Evolutionary conservation across 2,888 invertebrate genomes (phyloP).

Genomic region (Cordilura impudica): DNA sequence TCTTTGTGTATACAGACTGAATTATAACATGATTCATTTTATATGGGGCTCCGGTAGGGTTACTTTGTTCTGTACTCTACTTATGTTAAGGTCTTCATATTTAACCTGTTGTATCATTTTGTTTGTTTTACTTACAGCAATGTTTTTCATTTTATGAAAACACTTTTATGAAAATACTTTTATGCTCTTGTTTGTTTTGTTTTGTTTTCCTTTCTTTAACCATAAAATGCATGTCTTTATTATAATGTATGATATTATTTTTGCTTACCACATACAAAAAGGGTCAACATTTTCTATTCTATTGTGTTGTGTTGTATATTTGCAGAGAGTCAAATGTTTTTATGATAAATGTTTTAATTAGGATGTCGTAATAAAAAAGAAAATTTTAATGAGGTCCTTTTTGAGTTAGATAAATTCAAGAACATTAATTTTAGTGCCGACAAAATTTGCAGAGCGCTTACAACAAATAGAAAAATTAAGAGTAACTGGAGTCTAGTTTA

Average conservation of each 20-base stretch:
- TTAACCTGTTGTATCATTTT: conserved; percentile 52
- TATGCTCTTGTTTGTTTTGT: background rate
- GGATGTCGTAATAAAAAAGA: conserved; percentile 30
- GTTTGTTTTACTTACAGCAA: conserved; percentile 13
- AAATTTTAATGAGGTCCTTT: conserved; percentile 27
- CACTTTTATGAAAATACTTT: conserved; percentile 4
- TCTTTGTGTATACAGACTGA: too few relatives aligned
- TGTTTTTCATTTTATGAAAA: conserved; percentile 5
- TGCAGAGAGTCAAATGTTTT: background rate
- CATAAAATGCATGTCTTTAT: conserved; percentile 18
- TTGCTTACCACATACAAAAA: background rate
- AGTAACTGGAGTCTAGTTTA: too few relatives aligned
- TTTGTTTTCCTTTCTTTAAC: background rate
- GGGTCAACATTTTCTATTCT: conserved; percentile 14
- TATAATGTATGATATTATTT: background rate
- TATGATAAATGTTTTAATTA: conserved; percentile 43
- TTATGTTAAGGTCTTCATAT: conserved; percentile 8
- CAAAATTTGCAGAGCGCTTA: background rate
- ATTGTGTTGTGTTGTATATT: background rate
- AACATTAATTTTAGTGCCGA: conserved; percentile 24
- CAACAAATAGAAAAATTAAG: too few relatives aligned
- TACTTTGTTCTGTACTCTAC: background rate
- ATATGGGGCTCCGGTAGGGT: background rate
- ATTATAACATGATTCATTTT: background rate
- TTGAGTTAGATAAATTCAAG: background rate